Percentiles rank a stretch among this genome's conserved stretches.
Evolutionary conservation across 2,113 vertebrate genomes (phyloP).

Genomic region (human): GRCh38 chrX:123053501-123054000

Average conservation of each 20-base stretch:
- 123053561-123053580: not conserved
- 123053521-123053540: too few relatives aligned
- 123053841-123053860: not conserved
- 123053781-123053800: not conserved
- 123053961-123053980: not conserved
- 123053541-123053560: not conserved
- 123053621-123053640: not conserved
- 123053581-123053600: not conserved
- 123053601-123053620: not conserved
- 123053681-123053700: not conserved
- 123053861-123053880: not conserved
- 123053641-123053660: not conserved
- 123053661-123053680: not conserved
- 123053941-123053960: not conserved
- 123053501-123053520: too few relatives aligned
- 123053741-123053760: not conserved
- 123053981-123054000: not conserved
- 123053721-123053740: slow-evolving; percentile 8
- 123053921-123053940: not conserved
- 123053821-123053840: not conserved
- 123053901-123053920: not conserved
- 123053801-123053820: not conserved
- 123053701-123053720: not conserved
- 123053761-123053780: slow-evolving; percentile 17
- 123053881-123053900: not conserved